Conservation (phyloP, 1,140 invertebrate genomes). For the Polyergus mexicanus region DNA sequence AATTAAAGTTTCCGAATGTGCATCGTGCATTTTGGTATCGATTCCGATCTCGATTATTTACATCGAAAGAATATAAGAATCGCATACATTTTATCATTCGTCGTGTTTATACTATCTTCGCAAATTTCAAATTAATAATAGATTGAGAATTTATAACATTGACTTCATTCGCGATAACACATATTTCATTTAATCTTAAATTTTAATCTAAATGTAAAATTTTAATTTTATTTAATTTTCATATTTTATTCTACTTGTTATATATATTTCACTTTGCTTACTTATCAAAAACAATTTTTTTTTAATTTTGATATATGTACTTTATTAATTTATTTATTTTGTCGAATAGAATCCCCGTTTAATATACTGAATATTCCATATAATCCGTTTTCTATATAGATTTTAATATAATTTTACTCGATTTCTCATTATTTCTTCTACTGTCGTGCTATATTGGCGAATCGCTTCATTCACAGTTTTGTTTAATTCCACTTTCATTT, state of each 20-base stretch:
- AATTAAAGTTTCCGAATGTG: background rate
- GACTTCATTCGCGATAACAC: no score
- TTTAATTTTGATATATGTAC: no score
- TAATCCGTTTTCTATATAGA: background rate
- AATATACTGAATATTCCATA: background rate
- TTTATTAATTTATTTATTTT: no score
- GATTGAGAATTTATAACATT: no score
- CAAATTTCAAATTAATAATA: no score
- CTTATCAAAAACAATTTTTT: no score
- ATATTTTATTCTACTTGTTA: no score
- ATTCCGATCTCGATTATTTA: background rate
- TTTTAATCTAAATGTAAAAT: no score
- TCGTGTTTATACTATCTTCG: background rate
- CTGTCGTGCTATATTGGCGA: background rate
- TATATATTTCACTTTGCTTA: no score
- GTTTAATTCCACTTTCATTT: constrained; percentile 67
- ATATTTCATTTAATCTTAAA: no score
- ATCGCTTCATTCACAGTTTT: constrained; percentile 49
- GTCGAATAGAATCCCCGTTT: background rate
- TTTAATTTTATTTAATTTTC: no score
- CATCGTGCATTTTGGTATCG: background rate
- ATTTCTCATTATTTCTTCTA: background rate
- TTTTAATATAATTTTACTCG: background rate
- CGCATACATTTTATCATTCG: background rate
- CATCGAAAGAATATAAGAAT: background rate